Evolutionary conservation across 1,140 invertebrate species (phyloP).

Genomic region (Tenebrio molitor): DNA sequence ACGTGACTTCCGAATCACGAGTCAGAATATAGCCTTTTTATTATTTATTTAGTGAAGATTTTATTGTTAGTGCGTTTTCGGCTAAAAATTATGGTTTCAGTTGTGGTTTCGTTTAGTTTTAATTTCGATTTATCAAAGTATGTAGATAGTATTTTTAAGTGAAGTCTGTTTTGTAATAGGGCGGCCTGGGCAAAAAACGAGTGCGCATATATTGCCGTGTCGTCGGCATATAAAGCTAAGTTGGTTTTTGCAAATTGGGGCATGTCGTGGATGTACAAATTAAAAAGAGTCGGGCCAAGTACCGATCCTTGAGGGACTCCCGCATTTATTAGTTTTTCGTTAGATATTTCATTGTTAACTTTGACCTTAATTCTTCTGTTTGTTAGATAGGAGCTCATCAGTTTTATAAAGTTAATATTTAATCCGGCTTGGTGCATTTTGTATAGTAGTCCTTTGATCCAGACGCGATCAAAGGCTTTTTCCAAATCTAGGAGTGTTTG

Average conservation of each 20-base stretch:
- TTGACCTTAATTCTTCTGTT: background rate
- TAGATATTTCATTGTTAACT: background rate
- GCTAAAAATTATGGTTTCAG: conserved; percentile 42
- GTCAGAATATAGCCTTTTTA: too few relatives aligned
- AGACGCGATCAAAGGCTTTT: too few relatives aligned
- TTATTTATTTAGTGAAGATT: background rate
- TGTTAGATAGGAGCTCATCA: conserved; percentile 4
- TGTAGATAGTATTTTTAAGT: conserved; percentile 40
- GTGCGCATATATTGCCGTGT: conserved; percentile 40
- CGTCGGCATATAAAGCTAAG: conserved; percentile 52
- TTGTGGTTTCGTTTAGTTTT: conserved; percentile 59
- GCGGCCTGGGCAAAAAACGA: conserved; percentile 40
- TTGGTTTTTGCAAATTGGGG: conserved; percentile 40
- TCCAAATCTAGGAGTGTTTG: too few relatives aligned
- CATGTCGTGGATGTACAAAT: conserved; percentile 54
- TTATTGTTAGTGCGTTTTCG: conserved; percentile 4
- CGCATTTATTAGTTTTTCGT: conserved; percentile 45
- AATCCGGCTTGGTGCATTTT: conserved; percentile 27
- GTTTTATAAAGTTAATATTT: background rate
- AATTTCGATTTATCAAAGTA: conserved; percentile 59
- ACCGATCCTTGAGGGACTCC: too few relatives aligned
- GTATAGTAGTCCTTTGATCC: background rate
- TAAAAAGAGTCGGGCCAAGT: conserved; percentile 53
- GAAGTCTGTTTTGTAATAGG: conserved; percentile 45
- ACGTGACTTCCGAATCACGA: too few relatives aligned